phyloP scores from a whole-genome alignment of 2,797 vertebrate genomes.

The Tragopan temminckii region DNA sequence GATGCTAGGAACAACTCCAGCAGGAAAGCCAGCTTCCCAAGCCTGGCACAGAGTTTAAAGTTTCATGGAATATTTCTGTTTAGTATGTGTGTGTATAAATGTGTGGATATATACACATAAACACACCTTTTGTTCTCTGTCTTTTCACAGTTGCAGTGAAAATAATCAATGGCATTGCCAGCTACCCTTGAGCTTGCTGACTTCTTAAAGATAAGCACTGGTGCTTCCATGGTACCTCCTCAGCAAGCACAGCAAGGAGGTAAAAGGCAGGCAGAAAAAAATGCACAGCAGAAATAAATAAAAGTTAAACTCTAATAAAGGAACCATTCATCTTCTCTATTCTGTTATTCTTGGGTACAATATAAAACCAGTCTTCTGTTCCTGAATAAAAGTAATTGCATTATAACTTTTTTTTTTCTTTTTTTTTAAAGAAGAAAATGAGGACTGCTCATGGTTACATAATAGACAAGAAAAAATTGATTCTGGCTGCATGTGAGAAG shows the following conservation, averaged over 20 bases:
- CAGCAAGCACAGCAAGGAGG: neutral
- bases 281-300: neutral
- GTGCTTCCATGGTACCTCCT: neutral
- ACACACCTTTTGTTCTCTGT: conserved; percentile 4
- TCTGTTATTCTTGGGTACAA: neutral
- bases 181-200: neutral
- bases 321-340: neutral
- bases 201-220: neutral
- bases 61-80: neutral
- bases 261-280: neutral
- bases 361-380: neutral
- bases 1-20: neutral
- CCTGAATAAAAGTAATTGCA: conserved; percentile 5
- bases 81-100: neutral
- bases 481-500: neutral
- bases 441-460: neutral
- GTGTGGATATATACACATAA: neutral
- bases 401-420: neutral
- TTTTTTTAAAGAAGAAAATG: neutral
- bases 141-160: conserved; percentile 13
- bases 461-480: neutral
- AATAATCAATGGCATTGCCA: neutral
- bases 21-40: neutral
- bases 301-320: neutral
- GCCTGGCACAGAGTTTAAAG: neutral